Percentiles rank a stretch among this genome's conserved stretches.
Evolutionary conservation across 1,140 invertebrate species (phyloP).

Genomic region (Drosophila gunungcola): DNA sequence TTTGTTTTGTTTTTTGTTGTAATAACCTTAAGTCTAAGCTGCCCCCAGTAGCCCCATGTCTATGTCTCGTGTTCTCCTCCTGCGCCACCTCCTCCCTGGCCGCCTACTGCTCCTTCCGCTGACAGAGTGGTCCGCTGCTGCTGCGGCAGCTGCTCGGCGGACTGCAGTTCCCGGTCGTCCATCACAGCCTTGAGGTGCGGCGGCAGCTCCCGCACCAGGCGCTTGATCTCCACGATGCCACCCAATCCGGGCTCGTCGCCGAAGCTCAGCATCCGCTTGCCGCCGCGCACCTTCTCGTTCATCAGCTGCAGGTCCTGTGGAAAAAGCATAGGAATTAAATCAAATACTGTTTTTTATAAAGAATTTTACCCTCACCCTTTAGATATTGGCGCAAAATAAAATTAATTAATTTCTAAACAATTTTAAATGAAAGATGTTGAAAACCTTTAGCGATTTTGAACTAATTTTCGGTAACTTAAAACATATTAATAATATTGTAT

Average conservation of each 20-base stretch:
- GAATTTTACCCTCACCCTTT: too few species aligned
- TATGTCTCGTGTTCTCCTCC: slow-evolving; percentile 39
- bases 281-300: slow-evolving; percentile 70
- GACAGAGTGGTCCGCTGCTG: slow-evolving; percentile 2
- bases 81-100: background rate
- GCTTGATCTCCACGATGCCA: slow-evolving; percentile 37
- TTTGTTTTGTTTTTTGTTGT: background rate
- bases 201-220: slow-evolving; percentile 28
- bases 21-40: slow-evolving; percentile 49
- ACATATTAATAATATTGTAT: too few species aligned
- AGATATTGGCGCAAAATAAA: too few species aligned
- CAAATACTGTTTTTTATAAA: too few species aligned
- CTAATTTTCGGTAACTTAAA: too few species aligned
- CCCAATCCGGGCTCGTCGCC: slow-evolving; percentile 37
- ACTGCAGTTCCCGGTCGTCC: slow-evolving; percentile 27
- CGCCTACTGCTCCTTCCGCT: slow-evolving; percentile 14
- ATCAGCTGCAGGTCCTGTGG: slow-evolving; percentile 58
- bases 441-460: background rate
- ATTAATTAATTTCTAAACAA: too few species aligned
- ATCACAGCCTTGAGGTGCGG: slow-evolving; percentile 14
- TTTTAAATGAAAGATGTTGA: background rate
- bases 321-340: background rate
- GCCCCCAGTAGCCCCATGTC: slow-evolving; percentile 33
- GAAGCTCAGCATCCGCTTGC: slow-evolving; percentile 62
- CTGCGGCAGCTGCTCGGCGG: background rate